phyloP scores from a whole-genome alignment of 2,888 invertebrate genomes.

The Lypha dubia region DNA sequence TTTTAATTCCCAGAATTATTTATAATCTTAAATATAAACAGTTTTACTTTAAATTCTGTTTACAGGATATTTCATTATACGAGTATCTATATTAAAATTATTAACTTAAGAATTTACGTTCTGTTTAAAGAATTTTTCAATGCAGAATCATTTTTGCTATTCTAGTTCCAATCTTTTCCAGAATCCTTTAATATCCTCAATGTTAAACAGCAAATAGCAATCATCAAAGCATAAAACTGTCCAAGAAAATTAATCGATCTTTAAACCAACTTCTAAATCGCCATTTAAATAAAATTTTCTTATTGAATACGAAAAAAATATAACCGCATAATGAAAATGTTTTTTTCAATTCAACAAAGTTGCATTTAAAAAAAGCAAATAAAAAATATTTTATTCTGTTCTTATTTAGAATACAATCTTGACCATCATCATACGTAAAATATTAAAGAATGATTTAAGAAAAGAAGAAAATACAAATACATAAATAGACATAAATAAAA shows the following conservation, averaged over 20 bases:
- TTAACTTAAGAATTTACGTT: too few species aligned
- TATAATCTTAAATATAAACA: too few species aligned
- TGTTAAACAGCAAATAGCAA: too few species aligned
- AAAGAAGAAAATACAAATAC: background rate
- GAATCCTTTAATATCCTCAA: too few species aligned
- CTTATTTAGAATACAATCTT: conserved; percentile 3
- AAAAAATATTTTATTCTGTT: background rate
- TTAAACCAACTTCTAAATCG: background rate
- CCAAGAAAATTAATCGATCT: background rate
- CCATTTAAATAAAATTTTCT: background rate
- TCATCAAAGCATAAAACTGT: background rate
- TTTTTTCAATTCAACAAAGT: conserved; percentile 2
- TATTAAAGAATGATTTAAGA: background rate
- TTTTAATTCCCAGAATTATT: too few species aligned
- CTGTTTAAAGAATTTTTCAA: too few species aligned
- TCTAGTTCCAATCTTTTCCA: too few species aligned
- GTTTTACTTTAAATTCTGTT: too few species aligned
- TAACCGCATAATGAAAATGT: conserved; percentile 21
- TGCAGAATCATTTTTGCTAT: too few species aligned
- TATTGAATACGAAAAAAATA: background rate
- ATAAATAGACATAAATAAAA: conserved; percentile 22
- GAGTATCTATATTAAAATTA: too few species aligned
- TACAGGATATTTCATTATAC: too few species aligned
- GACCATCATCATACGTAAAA: conserved; percentile 11
- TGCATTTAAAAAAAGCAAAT: conserved; percentile 14